Evolutionary conservation across 2,113 vertebrate genomes (phyloP), one percentile per base, ranked within the genome.

Genomic region (Pachyramphus minor): DNA sequence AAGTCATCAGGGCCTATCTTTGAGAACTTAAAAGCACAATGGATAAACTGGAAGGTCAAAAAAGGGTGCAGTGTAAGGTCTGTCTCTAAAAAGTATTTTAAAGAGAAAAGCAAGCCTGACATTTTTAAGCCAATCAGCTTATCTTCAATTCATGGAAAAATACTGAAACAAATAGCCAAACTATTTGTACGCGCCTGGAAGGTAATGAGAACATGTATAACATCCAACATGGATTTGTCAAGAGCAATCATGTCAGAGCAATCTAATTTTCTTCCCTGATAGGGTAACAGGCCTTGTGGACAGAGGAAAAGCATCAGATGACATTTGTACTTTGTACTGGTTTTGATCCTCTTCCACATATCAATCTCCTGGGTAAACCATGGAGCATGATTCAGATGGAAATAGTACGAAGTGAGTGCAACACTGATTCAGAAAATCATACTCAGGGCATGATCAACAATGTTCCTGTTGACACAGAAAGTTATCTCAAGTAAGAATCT

Each of bases 161-260:
- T 66, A 85, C 62, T 79, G 90, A 76, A 95, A 93, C 58, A 83
- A 87, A 93, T 33, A 88, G 30, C 67, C 53, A 67, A 94, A 94
- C 7, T 41, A 73, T 79, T 52, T 72, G 64, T 82, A 85, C 92
- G 71, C 0, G 9, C 59, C 90, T 92, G 67, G 75, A 93, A 94
- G 79, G 76, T 80, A 92, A 94, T 66, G n/a, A 88, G 90, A 67
- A 83, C 53, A 66, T 74, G 75, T 90, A 52, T 39, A 92, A 85
- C 72, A 88, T 95, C 95, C 88, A 91, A n/a, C 55, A 45, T 87
- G 87, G 55, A 86, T 94, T 96, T 94, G 79, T 91, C 95, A 95
- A 80, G 85, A 91, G 11, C 66, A 95, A 92, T 96, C 85, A 88
- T 5, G 30, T 94, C 92, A 96, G 77, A 80, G 63, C 49, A 96